Evolutionary conservation across 1,140 invertebrate species (phyloP), one percentile per base, ranked within the genome.

Genomic region (Streblospio benedicti): DNA sequence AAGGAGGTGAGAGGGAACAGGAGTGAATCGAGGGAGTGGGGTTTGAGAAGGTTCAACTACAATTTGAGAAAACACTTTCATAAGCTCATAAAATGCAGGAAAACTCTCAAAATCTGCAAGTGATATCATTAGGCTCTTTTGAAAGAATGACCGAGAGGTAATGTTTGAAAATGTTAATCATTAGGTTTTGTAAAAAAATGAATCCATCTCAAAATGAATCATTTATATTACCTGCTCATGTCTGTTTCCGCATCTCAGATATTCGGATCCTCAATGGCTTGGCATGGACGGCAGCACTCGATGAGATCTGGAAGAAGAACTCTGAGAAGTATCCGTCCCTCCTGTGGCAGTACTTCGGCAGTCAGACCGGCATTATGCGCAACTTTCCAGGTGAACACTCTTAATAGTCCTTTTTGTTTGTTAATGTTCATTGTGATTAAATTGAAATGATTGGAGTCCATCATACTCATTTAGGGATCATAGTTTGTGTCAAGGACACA

Each of bases 301-400:
- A 95, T 73, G 80, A 87, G 28, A 84, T 87, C 0, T 98, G 97
- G 74, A 82, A 79, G 60, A 84, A 87, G 66, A 97, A 97, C 76
- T 89, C 89, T 67, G 82, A 86, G 51, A 82, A 85, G 1, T 91
- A 97, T 82, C 87, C 89, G 1, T 87, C 90, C 0, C 78, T 97
- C 5, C 86, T 87, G 0, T 97, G 91, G 91, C 95, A 98, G 78
- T 97, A 94, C 75, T 97, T 97, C 77, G 91, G 93, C 12, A 93
- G 90, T 65, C 85, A 88, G 33, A 86, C 85, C 2, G 95, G 95
- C n/a, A 88, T 96, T 66, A 81, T 97, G 62, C 79, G 94, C 14
- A 86, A 90, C 61, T 97, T 88, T 80, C 95, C 94, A 44, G 92
- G 91, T 90, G 78, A 69, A n/a, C n/a, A n/a, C n/a, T n/a, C n/a